Evolutionary conservation across 2,888 invertebrate species (phyloP).

Genomic region (Harpalus rubripes): DNA sequence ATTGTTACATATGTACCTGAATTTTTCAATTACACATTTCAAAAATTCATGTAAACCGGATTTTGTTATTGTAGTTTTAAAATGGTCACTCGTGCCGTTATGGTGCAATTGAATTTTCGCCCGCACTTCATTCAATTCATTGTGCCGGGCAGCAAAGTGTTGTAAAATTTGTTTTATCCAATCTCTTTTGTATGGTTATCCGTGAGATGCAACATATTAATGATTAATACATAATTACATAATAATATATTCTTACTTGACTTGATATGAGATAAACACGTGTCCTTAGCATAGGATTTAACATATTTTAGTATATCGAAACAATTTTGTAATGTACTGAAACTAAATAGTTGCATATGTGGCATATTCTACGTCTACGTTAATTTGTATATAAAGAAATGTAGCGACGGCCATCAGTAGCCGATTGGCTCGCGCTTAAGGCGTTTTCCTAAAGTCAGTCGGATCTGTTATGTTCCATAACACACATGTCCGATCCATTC

Average conservation of each 20-base stretch:
- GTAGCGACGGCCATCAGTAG: constrained; percentile 40
- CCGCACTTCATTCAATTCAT: constrained; percentile 24
- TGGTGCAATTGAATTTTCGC: constrained; percentile 60
- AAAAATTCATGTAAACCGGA: constrained; percentile 62
- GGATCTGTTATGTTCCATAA: too few species aligned
- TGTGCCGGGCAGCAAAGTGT: constrained; percentile 28
- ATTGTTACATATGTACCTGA: constrained; percentile 75
- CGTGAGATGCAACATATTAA: constrained; percentile 47
- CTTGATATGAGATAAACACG: constrained; percentile 66
- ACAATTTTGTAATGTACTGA: constrained; percentile 67
- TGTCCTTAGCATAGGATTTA: constrained; percentile 67
- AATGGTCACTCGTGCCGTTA: constrained; percentile 45
- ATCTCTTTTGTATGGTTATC: constrained; percentile 42
- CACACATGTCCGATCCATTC: too few species aligned
- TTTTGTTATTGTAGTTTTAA: constrained; percentile 64
- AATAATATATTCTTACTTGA: constrained; percentile 67
- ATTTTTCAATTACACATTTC: constrained; percentile 68
- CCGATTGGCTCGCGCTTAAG: too few species aligned
- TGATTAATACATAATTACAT: constrained; percentile 60
- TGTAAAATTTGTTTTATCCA: constrained; percentile 35
- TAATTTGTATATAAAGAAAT: constrained; percentile 64
- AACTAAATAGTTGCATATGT: constrained; percentile 65
- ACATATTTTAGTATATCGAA: constrained; percentile 67
- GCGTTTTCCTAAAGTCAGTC: too few species aligned
- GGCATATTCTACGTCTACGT: constrained; percentile 64